These are phyloP conservation scores for Peromyscus polionotus DNA, from an alignment of 2,113 vertebrate genomes.

Conservation along the genomic window DNA sequence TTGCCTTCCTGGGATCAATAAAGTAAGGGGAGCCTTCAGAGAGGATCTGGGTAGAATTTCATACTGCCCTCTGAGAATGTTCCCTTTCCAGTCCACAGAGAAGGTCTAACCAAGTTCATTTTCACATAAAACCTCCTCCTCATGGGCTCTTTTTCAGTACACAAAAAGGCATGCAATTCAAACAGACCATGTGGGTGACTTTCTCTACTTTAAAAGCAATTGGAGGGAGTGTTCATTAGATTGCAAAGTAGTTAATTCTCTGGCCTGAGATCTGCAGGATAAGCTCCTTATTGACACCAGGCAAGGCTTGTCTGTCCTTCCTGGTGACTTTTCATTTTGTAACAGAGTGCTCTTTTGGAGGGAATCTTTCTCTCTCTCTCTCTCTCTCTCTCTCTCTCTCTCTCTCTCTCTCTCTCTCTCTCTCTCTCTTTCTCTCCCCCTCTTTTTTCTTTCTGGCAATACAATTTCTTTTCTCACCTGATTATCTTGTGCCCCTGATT, in stretches of 20 bases:
- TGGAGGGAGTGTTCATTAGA: conserved; percentile 46
- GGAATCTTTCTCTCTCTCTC: no score
- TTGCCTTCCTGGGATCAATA: conserved; percentile 62
- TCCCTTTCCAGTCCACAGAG: background rate
- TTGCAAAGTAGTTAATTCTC: conserved; percentile 48
- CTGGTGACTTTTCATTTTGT: conserved; percentile 17
- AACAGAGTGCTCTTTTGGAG: background rate
- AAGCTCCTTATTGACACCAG: conserved; percentile 43
- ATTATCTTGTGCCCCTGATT: background rate
- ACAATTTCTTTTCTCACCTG: background rate
- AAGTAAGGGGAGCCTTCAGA: conserved; percentile 49
- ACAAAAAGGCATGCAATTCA: conserved; percentile 25
- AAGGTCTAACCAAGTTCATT: conserved; percentile 60
- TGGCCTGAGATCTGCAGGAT: conserved; percentile 34
- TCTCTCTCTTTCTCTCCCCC: background rate
- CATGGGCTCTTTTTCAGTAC: conserved; percentile 8
- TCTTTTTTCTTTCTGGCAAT: background rate
- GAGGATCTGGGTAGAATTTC: conserved; percentile 42
- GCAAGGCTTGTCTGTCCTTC: background rate
- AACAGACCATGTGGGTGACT: background rate
- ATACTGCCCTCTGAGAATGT: conserved; percentile 36
- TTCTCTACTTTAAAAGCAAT: background rate
- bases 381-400: no score
- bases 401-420: no score
- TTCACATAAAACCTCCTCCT: conserved; percentile 39